Percentiles rank a stretch among this genome's conserved stretches.
phyloP scores from a whole-genome alignment of 1,140 invertebrate species.

The Bombus sylvicola region DNA sequence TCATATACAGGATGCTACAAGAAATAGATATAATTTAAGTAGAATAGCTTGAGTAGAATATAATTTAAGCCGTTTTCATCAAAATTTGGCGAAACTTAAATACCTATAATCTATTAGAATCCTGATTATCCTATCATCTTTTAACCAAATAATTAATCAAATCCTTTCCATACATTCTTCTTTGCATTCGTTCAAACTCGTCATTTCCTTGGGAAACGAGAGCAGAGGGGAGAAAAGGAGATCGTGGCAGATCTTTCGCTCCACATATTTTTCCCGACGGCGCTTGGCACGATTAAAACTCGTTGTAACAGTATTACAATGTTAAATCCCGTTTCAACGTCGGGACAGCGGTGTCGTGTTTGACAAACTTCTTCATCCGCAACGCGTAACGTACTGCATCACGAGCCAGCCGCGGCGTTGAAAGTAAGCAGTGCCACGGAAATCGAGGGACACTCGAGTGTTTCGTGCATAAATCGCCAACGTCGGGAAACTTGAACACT shows the following conservation, averaged over 20 bases:
- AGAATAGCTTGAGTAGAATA: too few species aligned
- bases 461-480: conserved; percentile 46
- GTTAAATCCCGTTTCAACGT: conserved; percentile 11
- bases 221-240: neutral
- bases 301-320: neutral
- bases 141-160: neutral
- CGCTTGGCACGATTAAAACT: conserved; percentile 27
- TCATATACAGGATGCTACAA: too few species aligned
- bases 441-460: conserved; percentile 31
- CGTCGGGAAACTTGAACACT: conserved; percentile 48
- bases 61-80: neutral
- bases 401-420: neutral
- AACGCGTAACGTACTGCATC: conserved; percentile 9
- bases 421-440: neutral
- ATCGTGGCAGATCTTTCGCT: neutral
- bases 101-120: neutral
- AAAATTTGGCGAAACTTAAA: neutral
- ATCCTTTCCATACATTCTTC: neutral
- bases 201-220: neutral
- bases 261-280: neutral
- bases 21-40: too few species aligned
- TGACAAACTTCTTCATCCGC: conserved; percentile 32
- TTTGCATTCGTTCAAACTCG: neutral
- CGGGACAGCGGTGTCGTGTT: conserved; percentile 1
- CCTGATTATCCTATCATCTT: neutral